Conservation (phyloP, 1,140 invertebrate genomes). For the Euborellia annulipes region DNA sequence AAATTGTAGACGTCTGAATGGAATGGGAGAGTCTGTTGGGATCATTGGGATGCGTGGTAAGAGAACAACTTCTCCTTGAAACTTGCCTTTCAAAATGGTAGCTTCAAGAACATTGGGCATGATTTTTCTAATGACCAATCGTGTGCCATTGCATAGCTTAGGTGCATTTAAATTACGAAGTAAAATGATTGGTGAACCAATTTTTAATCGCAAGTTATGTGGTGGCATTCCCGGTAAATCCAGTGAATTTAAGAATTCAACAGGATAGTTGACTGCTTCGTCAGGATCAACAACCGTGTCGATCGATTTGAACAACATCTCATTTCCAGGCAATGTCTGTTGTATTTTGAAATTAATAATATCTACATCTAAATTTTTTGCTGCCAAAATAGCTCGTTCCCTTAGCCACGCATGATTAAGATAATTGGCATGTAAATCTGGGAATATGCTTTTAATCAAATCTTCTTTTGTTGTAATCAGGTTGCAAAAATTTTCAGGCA, state of each 20-base stretch:
- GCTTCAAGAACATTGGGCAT: slow-evolving; percentile 25
- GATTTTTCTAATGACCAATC: slow-evolving; percentile 25
- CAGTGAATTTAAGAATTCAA: too few relatives aligned
- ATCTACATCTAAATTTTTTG: slow-evolving; percentile 9
- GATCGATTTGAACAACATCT: slow-evolving; percentile 18
- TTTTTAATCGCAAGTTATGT: slow-evolving; percentile 22
- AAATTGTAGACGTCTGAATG: slow-evolving; percentile 33
- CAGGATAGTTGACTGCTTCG: too few relatives aligned
- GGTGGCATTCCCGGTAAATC: too few relatives aligned
- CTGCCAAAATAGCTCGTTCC: slow-evolving; percentile 22
- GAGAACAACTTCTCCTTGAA: slow-evolving; percentile 24
- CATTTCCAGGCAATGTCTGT: slow-evolving; percentile 11
- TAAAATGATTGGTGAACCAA: slow-evolving; percentile 27
- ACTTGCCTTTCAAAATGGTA: slow-evolving; percentile 24
- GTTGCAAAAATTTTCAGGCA: slow-evolving; percentile 11
- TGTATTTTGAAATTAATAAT: slow-evolving; percentile 14
- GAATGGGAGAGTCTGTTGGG: slow-evolving; percentile 24
- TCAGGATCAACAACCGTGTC: slow-evolving; percentile 19
- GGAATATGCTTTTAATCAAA: slow-evolving; percentile 20
- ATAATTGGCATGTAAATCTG: slow-evolving; percentile 19
- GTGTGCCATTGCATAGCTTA: slow-evolving; percentile 29
- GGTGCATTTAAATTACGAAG: slow-evolving; percentile 27
- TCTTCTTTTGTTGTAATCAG: slow-evolving; percentile 3
- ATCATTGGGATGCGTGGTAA: slow-evolving; percentile 26
- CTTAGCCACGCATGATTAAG: slow-evolving; percentile 20